Evolutionary conservation across 2,888 invertebrate species (phyloP).

Genomic region (Heliconius sara): DNA sequence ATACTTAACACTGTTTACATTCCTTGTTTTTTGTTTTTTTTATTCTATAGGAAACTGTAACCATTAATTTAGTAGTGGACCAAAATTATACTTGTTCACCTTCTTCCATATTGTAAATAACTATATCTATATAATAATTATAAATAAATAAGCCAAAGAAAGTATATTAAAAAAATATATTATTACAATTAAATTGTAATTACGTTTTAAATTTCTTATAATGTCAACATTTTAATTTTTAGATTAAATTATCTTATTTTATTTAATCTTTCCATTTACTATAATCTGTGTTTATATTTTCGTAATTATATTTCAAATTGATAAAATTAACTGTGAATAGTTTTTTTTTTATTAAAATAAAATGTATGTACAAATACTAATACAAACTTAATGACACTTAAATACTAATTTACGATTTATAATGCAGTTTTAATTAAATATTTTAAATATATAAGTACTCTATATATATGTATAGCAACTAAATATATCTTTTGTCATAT

Average conservation of each 20-base stretch:
- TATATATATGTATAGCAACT: background rate
- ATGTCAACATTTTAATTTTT: conserved; percentile 27
- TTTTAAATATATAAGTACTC: background rate
- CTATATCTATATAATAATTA: background rate
- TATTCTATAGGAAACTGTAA: background rate
- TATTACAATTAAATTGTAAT: conserved; percentile 15
- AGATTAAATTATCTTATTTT: background rate
- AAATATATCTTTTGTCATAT: background rate
- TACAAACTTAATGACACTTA: conserved; percentile 8
- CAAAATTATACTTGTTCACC: conserved; percentile 54
- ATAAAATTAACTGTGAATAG: background rate
- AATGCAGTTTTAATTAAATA: background rate
- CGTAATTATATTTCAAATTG: background rate
- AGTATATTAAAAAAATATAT: conserved; percentile 29
- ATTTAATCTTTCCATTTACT: background rate
- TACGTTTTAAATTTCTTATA: background rate
- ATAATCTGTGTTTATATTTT: background rate
- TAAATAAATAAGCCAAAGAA: conserved; percentile 29
- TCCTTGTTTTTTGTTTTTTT: background rate
- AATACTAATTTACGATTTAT: background rate
- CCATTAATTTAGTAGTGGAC: conserved; percentile 63
- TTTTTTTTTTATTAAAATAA: background rate
- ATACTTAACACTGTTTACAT: conserved; percentile 20
- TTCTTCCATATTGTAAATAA: conserved; percentile 17
- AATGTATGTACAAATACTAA: no score